A percentile compares a stretch with the other conserved stretches of the same genome.
These are phyloP conservation scores for Oostethus manadensis DNA, from an alignment of 2,113 vertebrate genomes.

Conservation along the genomic window DNA sequence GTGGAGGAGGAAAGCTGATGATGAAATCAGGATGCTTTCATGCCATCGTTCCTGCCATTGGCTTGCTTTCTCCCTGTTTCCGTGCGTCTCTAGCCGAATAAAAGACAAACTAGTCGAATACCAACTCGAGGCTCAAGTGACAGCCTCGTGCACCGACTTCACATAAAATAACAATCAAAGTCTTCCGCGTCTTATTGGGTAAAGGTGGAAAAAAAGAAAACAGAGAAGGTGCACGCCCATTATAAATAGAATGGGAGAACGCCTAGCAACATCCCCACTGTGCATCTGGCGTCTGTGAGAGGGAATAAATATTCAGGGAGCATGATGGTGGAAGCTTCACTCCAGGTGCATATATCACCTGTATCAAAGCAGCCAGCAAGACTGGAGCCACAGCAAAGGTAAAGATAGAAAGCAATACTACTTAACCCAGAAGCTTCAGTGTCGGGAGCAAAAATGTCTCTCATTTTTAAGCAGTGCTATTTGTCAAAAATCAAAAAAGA, in stretches of 20 bases:
- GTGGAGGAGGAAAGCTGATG: not conserved
- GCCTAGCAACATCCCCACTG: constrained; percentile 63
- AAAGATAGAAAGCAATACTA: constrained; percentile 65
- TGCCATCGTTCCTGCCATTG: constrained; percentile 21
- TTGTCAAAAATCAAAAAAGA: constrained; percentile 53
- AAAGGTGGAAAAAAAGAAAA: constrained; percentile 42
- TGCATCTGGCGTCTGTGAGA: constrained; percentile 68
- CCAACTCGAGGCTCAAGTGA: constrained; percentile 16
- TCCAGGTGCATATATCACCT: constrained; percentile 72
- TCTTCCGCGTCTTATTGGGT: constrained; percentile 43
- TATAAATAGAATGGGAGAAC: constrained; percentile 70
- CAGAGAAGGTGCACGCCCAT: constrained; percentile 56
- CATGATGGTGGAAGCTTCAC: constrained; percentile 62
- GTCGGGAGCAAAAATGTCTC: constrained; percentile 43
- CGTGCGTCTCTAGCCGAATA: constrained; percentile 17
- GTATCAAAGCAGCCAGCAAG: constrained; percentile 66
- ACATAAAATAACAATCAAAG: constrained; percentile 33
- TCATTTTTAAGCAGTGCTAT: constrained; percentile 52
- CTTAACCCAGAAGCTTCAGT: constrained; percentile 63
- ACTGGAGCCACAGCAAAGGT: constrained; percentile 62
- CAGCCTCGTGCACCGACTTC: constrained; percentile 17
- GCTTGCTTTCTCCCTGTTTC: constrained; percentile 29
- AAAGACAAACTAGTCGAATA: constrained; percentile 21
- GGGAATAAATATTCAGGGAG: constrained; percentile 70
- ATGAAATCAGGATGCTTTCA: constrained; percentile 24